Percentiles rank a stretch among this genome's conserved stretches.
Conservation (phyloP, 1,140 invertebrate species). For the Augochlora pura region DNA sequence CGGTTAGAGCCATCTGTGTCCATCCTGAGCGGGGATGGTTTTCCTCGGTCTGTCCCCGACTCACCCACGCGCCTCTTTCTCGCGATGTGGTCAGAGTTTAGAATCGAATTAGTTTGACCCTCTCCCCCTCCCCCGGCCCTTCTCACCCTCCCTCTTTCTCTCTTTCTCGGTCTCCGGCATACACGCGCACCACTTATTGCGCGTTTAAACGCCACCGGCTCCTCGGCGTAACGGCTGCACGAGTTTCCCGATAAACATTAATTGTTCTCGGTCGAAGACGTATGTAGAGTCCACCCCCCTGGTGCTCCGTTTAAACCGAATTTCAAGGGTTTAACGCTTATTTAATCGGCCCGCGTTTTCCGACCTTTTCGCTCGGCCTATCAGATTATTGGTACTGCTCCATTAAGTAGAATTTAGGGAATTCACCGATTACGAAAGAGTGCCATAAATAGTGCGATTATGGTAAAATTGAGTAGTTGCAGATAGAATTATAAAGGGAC, state of each 20-base stretch:
- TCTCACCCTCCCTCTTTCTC: conserved; percentile 9
- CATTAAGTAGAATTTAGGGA: neutral
- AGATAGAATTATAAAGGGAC: too few relatives aligned
- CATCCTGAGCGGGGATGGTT: conserved; percentile 60
- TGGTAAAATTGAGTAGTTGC: too few relatives aligned
- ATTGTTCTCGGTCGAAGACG: conserved; percentile 44
- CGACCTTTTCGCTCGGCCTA: neutral
- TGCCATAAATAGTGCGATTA: too few relatives aligned
- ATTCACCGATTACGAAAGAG: too few relatives aligned
- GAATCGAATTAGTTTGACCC: conserved; percentile 81
- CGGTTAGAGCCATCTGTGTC: conserved; percentile 80
- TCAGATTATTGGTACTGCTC: neutral
- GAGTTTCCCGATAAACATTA: conserved; percentile 68
- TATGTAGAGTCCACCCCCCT: conserved; percentile 23
- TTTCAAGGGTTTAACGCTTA: conserved; percentile 36
- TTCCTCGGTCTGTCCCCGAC: conserved; percentile 41
- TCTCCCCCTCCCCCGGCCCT: neutral
- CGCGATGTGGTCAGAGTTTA: conserved; percentile 79
- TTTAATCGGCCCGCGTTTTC: conserved; percentile 30
- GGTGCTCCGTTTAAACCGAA: conserved; percentile 9
- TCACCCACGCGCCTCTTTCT: conserved; percentile 48
- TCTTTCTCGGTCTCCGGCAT: neutral
- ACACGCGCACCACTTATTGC: conserved; percentile 69
- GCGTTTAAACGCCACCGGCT: conserved; percentile 65
- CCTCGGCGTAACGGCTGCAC: conserved; percentile 68